Evolutionary conservation across 2,113 vertebrate species (phyloP), one percentile per base, ranked within the genome.

Genomic region (Nannobrachium achirus): DNA sequence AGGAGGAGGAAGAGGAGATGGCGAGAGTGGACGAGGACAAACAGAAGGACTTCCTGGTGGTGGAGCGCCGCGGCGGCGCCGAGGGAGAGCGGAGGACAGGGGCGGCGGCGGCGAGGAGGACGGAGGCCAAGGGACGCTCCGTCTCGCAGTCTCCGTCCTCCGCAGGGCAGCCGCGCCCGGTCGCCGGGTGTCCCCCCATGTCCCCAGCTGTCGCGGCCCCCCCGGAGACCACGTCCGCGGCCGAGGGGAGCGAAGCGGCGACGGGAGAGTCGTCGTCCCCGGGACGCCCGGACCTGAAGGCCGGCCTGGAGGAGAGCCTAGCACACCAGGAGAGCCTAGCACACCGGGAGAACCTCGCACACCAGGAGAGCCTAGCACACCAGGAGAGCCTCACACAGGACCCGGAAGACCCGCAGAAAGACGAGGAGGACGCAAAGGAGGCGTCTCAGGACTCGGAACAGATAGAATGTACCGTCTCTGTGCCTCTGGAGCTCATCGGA

Each of bases 291-390:
- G 79, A 71, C 65, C 86, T 81, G 63, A 66, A 71, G 78, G 76
- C 75, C 58, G 14, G 69, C 82, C 79, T 70, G 62, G 72, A 82
- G 69, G 83, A 82, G 73, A 39, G 25, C 76, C 41, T 81, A 61
- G 44, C 60, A 25, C 76, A 76, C 69, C 80, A 72, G 25, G 85
- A 83, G 83, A 89, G 33, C 59, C 25, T 2, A 68, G 53, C 63
- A 71, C 63, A 62, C 25, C 25, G 6, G 25, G 25, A 33, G 3
- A n/a, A n/a, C n/a, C n/a, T n/a, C n/a, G n/a, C n/a, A n/a, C n/a
- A n/a, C 80, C 71, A 72, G 25, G 84, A 83, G 84, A 89, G 33
- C 59, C n/a, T n/a, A 68, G 53, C 63, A 71, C 61, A 62, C 80
- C 71, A 72, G 25, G 84, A 83, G 84, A 89, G 33, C 59, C n/a